Conservation (phyloP, 2,113 vertebrate genomes). For the Hemichromis elongatus region DNA sequence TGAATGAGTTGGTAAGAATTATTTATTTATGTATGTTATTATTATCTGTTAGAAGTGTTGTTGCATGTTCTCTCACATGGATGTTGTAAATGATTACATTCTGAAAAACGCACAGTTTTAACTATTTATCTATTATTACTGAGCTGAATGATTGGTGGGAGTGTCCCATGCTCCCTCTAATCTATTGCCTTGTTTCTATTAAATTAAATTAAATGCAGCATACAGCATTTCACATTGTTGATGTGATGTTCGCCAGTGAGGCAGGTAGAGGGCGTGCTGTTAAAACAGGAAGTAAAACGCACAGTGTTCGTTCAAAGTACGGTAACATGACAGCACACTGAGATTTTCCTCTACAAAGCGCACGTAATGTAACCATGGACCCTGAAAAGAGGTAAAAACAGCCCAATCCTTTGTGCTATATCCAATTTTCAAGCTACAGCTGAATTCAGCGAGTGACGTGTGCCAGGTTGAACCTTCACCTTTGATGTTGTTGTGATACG, state of each 20-base stretch:
- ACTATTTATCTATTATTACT: not conserved
- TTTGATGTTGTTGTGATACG: not conserved
- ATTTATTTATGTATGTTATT: too few relatives aligned
- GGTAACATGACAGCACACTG: too few relatives aligned
- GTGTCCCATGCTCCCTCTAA: not conserved
- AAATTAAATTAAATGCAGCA: not conserved
- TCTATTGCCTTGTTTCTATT: not conserved
- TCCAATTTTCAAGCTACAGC: not conserved
- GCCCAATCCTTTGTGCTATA: not conserved
- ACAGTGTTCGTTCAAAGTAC: rapidly evolving
- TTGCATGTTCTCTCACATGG: too few relatives aligned
- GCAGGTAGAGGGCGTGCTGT: not conserved
- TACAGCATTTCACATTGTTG: not conserved
- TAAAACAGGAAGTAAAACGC: not conserved
- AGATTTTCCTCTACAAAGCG: not conserved
- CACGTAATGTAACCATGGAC: not conserved
- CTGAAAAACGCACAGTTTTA: not conserved
- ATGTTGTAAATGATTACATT: not conserved
- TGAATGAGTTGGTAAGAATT: too few relatives aligned
- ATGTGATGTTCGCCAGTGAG: not conserved
- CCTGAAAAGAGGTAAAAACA: constrained; percentile 26
- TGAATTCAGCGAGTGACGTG: not conserved
- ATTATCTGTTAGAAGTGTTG: too few relatives aligned
- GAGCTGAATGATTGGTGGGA: not conserved
- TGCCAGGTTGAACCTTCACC: not conserved